Percentiles rank a stretch among this genome's conserved stretches.
Conservation (phyloP, 2,888 invertebrate species). For the Lomographa bimaculata region DNA sequence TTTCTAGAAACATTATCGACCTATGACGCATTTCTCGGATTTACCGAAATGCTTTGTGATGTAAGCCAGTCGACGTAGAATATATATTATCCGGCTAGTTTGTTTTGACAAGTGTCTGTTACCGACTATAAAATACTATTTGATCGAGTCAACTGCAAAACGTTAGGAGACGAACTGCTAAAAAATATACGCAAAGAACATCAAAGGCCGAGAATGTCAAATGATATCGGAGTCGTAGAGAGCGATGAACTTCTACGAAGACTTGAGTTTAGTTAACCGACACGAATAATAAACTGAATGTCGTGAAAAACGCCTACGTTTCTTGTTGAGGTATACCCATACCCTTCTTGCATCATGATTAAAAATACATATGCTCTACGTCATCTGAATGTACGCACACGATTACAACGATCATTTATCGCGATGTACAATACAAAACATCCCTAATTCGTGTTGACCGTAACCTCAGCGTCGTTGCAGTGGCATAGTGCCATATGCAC, state of each 20-base stretch:
- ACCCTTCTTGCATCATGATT: constrained; percentile 1
- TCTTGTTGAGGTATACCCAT: constrained; percentile 1
- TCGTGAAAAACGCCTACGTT: constrained; percentile 4
- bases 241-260: constrained; percentile 40
- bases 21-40: constrained; percentile 20
- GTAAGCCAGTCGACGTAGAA: constrained; percentile 24
- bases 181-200: constrained; percentile 37
- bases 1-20: constrained; percentile 12
- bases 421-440: constrained; percentile 10
- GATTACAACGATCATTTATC: constrained; percentile 6
- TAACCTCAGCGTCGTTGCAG: constrained; percentile 42
- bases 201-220: constrained; percentile 46
- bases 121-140: constrained; percentile 40
- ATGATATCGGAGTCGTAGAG: constrained; percentile 34
- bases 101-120: constrained; percentile 42
- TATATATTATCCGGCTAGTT: constrained; percentile 29
- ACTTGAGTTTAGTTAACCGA: constrained; percentile 6
- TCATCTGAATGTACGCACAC: constrained; percentile 7
- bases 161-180: constrained; percentile 24
- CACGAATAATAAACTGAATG: constrained; percentile 16
- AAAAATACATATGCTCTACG: constrained; percentile 8
- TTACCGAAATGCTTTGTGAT: constrained; percentile 19
- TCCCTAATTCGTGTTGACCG: constrained; percentile 43
- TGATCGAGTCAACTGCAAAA: constrained; percentile 27
- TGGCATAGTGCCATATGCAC: constrained; percentile 53